A percentile compares a stretch with the other conserved stretches of the same genome.
phyloP scores from a whole-genome alignment of 2,797 vertebrate genomes.

The Sparidentex hasta region DNA sequence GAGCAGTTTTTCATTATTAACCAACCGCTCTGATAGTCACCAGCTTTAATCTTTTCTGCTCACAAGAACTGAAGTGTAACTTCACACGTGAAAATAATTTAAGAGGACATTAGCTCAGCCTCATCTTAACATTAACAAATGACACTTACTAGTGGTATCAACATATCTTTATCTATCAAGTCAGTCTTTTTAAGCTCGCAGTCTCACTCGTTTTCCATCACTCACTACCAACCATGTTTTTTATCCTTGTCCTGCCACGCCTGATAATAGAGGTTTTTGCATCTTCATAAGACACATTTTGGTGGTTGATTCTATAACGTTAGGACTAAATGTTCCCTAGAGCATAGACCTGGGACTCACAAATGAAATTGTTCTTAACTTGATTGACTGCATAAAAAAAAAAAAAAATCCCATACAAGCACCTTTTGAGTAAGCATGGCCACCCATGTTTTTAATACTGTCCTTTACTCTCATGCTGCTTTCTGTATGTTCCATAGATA shows the following conservation, averaged over 20 bases:
- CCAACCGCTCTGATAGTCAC: neutral
- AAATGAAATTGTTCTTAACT: neutral
- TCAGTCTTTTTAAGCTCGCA: neutral
- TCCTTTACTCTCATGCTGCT: neutral
- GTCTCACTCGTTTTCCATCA: neutral
- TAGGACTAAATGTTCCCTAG: neutral
- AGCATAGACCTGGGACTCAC: neutral
- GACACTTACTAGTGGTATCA: neutral
- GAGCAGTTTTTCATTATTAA: neutral
- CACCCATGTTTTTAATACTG: neutral
- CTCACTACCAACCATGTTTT: neutral
- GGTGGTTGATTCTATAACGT: neutral
- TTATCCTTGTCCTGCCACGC: neutral
- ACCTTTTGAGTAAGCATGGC: neutral
- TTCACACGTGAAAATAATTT: neutral
- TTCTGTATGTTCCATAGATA: constrained; percentile 2
- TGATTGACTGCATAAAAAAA: neutral
- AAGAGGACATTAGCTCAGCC: neutral
- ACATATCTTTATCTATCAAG: neutral
- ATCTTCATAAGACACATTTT: neutral
- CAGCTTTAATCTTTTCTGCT: constrained; percentile 8
- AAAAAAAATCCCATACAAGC: neutral
- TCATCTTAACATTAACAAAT: neutral
- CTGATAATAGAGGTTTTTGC: neutral
- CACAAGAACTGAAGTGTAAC: neutral